Conservation (phyloP, 2,113 vertebrate genomes). For the Origma solitaria region DNA sequence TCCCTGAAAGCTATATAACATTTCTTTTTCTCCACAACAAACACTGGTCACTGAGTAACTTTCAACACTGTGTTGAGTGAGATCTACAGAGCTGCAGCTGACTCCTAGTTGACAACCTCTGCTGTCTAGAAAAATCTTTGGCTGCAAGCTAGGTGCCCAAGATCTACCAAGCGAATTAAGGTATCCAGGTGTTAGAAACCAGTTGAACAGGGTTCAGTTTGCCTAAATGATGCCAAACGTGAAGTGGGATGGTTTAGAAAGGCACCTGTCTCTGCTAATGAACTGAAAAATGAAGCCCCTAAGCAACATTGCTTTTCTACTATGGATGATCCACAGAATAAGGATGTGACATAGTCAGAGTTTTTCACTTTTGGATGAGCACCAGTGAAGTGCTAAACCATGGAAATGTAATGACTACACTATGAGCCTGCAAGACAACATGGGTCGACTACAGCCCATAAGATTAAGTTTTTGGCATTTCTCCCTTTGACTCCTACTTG, state of each 20-base stretch:
- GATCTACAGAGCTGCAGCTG: not conserved
- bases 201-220: not conserved
- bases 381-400: not conserved
- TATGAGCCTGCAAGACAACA: not conserved
- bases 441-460: not conserved
- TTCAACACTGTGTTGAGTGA: not conserved
- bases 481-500: not conserved
- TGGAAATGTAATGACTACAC: not conserved
- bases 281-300: not conserved
- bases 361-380: not conserved
- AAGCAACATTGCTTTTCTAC: not conserved
- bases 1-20: not conserved
- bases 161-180: not conserved
- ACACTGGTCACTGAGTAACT: not conserved
- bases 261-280: not conserved
- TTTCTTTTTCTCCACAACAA: constrained; percentile 8
- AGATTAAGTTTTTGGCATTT: not conserved
- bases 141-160: not conserved
- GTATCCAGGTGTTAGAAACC: not conserved
- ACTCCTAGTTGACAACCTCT: not conserved
- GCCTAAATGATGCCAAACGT: not conserved
- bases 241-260: not conserved
- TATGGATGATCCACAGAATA: not conserved
- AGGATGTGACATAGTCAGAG: not conserved
- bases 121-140: not conserved